These are phyloP conservation scores for Prenolepis imparis DNA, from an alignment of 2,888 invertebrate genomes.

Conservation along the genomic window DNA sequence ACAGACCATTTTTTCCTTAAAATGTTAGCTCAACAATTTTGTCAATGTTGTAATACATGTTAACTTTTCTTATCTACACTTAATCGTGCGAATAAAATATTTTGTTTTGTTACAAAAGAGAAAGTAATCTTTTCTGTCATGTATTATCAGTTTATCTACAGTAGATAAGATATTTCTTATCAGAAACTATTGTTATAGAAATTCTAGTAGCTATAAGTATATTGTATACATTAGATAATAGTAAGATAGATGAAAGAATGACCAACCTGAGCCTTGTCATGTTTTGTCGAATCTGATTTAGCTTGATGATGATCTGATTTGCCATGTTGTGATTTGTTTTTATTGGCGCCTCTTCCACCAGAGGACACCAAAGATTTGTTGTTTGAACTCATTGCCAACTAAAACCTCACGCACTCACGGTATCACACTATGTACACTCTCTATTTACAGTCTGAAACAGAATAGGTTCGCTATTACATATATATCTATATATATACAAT, in stretches of 20 bases:
- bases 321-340: slow-evolving; percentile 84
- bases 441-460: slow-evolving; percentile 92
- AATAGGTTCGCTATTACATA: slow-evolving; percentile 57
- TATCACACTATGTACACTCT: slow-evolving; percentile 93
- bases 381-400: slow-evolving; percentile 85
- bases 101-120: not conserved
- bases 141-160: not conserved
- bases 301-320: slow-evolving; percentile 84
- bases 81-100: not conserved
- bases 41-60: not conserved
- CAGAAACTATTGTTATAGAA: not conserved
- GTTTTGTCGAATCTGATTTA: slow-evolving; percentile 83
- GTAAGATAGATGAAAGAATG: not conserved
- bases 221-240: not conserved
- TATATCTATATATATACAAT: not conserved
- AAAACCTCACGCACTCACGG: slow-evolving; percentile 81
- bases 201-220: not conserved
- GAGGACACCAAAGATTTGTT: slow-evolving; percentile 85
- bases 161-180: not conserved
- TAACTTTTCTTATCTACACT: not conserved
- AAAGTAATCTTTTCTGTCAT: not conserved
- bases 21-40: not conserved
- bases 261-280: slow-evolving; percentile 84
- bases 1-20: not conserved
- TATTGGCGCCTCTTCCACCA: slow-evolving; percentile 81